phyloP scores from a whole-genome alignment of 2,888 invertebrate genomes.

The Eulithis prunata region DNA sequence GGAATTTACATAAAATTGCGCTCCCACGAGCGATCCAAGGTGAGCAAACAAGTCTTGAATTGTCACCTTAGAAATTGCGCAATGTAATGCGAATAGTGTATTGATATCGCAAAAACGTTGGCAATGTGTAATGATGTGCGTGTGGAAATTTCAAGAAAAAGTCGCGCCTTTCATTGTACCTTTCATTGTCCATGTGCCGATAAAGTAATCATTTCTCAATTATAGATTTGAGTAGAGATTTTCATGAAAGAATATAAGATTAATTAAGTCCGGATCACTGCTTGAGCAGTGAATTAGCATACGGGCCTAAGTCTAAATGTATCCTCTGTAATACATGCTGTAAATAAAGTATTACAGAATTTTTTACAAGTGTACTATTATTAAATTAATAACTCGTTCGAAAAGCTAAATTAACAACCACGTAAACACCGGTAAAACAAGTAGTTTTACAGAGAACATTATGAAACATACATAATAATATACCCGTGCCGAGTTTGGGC shows the following conservation, averaged over 20 bases:
- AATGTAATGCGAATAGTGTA: constrained; percentile 27
- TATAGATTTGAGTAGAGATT: not conserved
- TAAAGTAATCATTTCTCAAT: too few relatives aligned
- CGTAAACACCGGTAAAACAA: constrained; percentile 24
- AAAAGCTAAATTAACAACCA: constrained; percentile 9
- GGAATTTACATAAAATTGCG: constrained; percentile 72
- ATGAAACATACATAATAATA: constrained; percentile 32
- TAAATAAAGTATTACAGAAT: constrained; percentile 1
- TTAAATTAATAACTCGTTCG: constrained; percentile 9
- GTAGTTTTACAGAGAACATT: constrained; percentile 25
- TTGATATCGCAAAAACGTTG: constrained; percentile 29
- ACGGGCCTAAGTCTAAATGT: too few relatives aligned
- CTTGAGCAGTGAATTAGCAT: too few relatives aligned
- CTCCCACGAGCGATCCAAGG: constrained; percentile 76
- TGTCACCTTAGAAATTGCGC: constrained; percentile 50
- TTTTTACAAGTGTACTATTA: constrained; percentile 10
- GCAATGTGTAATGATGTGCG: constrained; percentile 16
- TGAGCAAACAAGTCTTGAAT: constrained; percentile 75
- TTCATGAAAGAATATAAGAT: too few relatives aligned
- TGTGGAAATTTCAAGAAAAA: constrained; percentile 26
- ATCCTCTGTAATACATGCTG: too few relatives aligned
- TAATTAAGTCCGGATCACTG: too few relatives aligned
- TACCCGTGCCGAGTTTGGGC: constrained; percentile 16
- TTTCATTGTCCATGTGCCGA: not conserved
- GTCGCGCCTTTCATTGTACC: not conserved